Conservation (phyloP, 2,888 invertebrate species). For the Chrysolina americana region DNA sequence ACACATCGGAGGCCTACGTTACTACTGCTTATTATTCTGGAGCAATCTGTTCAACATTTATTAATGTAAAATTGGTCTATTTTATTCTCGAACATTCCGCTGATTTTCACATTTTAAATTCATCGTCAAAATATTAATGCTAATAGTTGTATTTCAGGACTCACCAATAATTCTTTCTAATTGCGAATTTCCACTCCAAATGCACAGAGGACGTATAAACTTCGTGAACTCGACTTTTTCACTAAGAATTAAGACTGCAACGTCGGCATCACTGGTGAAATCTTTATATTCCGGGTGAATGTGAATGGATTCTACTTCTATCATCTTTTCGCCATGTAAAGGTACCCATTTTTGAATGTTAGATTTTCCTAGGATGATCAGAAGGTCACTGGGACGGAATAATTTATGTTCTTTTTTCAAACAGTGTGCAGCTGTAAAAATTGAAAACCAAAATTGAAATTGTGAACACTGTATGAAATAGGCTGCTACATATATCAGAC, state of each 20-base stretch:
- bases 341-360: conserved; percentile 59
- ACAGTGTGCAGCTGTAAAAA: conserved; percentile 64
- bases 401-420: conserved; percentile 52
- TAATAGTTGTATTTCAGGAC: conserved; percentile 2
- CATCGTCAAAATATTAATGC: too few relatives aligned
- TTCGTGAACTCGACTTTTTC: conserved; percentile 71
- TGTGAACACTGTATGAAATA: background rate
- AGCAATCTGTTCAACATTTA: too few relatives aligned
- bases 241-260: conserved; percentile 73
- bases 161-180: conserved; percentile 58
- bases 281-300: conserved; percentile 75
- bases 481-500: too few relatives aligned
- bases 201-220: conserved; percentile 75
- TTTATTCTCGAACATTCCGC: too few relatives aligned
- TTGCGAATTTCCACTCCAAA: conserved; percentile 72
- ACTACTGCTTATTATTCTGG: too few relatives aligned
- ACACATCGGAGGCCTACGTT: too few relatives aligned
- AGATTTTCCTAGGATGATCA: conserved; percentile 60
- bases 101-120: too few relatives aligned
- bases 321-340: conserved; percentile 55
- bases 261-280: conserved; percentile 72
- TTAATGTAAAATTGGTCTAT: too few relatives aligned
- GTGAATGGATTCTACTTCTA: conserved; percentile 65
- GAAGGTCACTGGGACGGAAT: conserved; percentile 55
- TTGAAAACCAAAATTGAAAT: conserved; percentile 7